Percentiles rank a stretch among this genome's conserved stretches.
phyloP scores from a whole-genome alignment of 2,113 vertebrate species.

The Hippocampus barbouri region DNA sequence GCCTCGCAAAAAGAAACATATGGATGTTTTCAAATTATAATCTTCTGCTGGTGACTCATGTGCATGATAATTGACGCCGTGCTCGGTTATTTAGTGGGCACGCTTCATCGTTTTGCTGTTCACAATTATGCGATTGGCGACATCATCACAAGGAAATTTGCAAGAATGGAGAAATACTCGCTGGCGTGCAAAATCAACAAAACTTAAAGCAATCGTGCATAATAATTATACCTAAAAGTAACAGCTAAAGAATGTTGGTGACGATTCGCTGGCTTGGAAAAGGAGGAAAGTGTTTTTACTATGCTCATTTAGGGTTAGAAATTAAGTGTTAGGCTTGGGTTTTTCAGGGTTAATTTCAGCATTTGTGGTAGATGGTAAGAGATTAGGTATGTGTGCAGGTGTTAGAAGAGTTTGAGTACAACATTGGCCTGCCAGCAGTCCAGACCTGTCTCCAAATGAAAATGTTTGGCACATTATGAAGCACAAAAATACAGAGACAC shows the following conservation, averaged over 20 bases:
- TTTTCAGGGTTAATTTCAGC: background rate
- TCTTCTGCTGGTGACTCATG: background rate
- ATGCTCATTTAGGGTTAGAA: background rate
- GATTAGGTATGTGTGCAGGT: too few species aligned
- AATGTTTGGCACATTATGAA: too few species aligned
- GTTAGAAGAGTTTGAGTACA: too few species aligned
- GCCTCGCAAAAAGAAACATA: constrained; percentile 8
- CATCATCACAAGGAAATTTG: background rate
- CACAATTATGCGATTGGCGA: background rate
- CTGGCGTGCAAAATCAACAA: background rate
- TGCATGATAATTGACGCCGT: constrained; percentile 16
- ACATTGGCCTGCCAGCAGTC: too few species aligned
- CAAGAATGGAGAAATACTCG: background rate
- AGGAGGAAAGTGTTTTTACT: background rate
- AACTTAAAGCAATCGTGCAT: background rate
- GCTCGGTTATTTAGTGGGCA: constrained; percentile 13
- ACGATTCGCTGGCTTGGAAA: background rate
- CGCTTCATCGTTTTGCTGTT: constrained; percentile 14
- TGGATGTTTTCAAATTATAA: constrained; percentile 13
- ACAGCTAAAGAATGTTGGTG: background rate
- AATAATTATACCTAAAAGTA: background rate
- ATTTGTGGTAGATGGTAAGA: too few species aligned
- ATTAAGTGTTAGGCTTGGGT: background rate
- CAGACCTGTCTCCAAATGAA: too few species aligned
- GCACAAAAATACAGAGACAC: too few species aligned